Evolutionary conservation across 1,140 invertebrate genomes (phyloP), one percentile per base, ranked within the genome.

Genomic region (Hypsibius dujardini): DNA sequence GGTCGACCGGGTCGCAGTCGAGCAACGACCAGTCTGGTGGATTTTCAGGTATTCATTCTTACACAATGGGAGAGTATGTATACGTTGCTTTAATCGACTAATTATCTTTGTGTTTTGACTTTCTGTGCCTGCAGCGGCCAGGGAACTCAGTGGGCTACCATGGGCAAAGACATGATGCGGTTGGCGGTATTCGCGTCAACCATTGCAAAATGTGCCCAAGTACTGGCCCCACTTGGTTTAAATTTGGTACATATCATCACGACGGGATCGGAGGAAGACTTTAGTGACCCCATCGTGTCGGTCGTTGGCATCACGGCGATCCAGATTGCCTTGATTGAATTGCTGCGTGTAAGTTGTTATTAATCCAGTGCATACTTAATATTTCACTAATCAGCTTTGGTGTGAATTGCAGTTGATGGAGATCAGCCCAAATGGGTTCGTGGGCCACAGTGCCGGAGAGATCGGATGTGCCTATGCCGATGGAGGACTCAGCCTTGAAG

Each of bases 391-490:
- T 28, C 28, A 28, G 28, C 28, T 28, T 28, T 28, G 28, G 28
- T 28, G 28, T 28, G 28, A 28, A 28, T 28, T 28, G 28, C 28
- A 28, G 28, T 28, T 28, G 1, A 74, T 95, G 56, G 88, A 86
- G 71, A 83, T 98, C 14, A 80, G 85, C 69, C 90, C 92, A 3
- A 92, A 96, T 79, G 92, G 92, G 69, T 92, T 98, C 75, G 81
- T 98, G 59, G 95, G 95, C 1, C 94, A 98, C 78, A 97, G 93
- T 0, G 92, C 92, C 12, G 92, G 92, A 45, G 92, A 95, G 82
- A 80, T 95, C 70, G 90, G 90, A 1, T 98, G 94, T 81, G 94
- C 91, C 2, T 98, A 98, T 81, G 93, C 93, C 56, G 95, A 98
- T 82, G 92, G 90, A 2, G 88, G 88, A 45, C 86, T 97, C 73